Evolutionary conservation across 2,797 vertebrate genomes (phyloP).

Genomic region (Chelon auratus): DNA sequence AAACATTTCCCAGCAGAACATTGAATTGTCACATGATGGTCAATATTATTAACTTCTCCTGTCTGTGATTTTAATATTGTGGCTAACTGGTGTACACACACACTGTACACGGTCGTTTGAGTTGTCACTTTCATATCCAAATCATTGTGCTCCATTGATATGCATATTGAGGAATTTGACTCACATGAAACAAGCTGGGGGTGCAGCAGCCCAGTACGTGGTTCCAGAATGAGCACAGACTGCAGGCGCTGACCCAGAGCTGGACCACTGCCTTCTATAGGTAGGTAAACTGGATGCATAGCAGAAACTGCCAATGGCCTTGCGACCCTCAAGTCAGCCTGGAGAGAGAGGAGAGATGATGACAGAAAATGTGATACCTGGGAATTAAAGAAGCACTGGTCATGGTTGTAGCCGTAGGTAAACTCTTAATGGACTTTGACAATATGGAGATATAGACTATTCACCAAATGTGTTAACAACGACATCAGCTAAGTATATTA

Average conservation of each 20-base stretch:
- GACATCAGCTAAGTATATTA: constrained; percentile 27
- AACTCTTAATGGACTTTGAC: background rate
- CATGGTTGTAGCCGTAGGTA: background rate
- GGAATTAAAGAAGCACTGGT: background rate
- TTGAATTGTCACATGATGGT: too few relatives aligned
- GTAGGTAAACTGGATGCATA: constrained; percentile 81
- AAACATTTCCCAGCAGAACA: too few relatives aligned
- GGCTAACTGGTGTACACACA: too few relatives aligned
- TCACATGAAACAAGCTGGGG: constrained; percentile 85
- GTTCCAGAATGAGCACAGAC: constrained; percentile 88
- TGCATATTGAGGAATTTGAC: constrained; percentile 37
- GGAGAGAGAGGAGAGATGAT: background rate
- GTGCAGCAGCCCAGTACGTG: constrained; percentile 80
- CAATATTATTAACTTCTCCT: too few relatives aligned
- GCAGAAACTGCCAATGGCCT: constrained; percentile 53
- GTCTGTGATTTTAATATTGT: too few relatives aligned
- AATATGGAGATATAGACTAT: background rate
- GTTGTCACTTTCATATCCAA: background rate
- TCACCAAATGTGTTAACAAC: background rate
- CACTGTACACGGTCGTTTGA: background rate
- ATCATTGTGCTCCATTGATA: background rate
- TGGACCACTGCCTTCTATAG: constrained; percentile 64
- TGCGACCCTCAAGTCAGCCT: constrained; percentile 64
- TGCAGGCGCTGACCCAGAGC: constrained; percentile 79
- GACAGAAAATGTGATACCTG: background rate